Conservation (phyloP, 2,888 invertebrate species). For the Arge pagana region DNA sequence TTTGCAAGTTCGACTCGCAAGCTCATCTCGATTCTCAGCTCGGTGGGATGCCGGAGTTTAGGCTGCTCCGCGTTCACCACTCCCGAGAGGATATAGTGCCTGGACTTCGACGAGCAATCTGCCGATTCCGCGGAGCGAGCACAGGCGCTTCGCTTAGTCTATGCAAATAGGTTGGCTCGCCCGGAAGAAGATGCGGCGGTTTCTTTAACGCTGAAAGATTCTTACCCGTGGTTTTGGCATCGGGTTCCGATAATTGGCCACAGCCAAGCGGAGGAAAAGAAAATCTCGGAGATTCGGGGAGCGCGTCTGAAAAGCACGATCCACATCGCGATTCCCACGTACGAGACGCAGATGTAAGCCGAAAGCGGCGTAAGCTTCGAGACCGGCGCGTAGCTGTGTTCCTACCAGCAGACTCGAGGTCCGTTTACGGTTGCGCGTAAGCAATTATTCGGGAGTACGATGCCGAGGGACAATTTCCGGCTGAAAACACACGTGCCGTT, state of each 20-base stretch:
- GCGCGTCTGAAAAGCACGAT: too few species aligned
- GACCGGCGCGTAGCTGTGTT: not conserved
- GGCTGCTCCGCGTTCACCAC: conserved; percentile 16
- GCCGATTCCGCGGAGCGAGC: conserved; percentile 18
- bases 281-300: too few species aligned
- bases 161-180: conserved; percentile 17
- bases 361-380: too few species aligned
- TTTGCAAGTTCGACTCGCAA: conserved; percentile 14
- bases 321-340: too few species aligned
- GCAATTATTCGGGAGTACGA: conserved; percentile 5
- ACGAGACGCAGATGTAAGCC: too few species aligned
- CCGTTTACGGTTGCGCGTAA: conserved; percentile 3
- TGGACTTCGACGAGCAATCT: conserved; percentile 16
- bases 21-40: conserved; percentile 23
- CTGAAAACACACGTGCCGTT: not conserved
- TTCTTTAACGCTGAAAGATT: conserved; percentile 20
- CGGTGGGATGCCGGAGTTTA: conserved; percentile 4
- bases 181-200: not conserved
- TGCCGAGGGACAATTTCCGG: conserved; percentile 1
- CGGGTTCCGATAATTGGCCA: too few species aligned
- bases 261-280: too few species aligned
- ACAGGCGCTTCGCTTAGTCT: conserved; percentile 19
- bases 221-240: too few species aligned
- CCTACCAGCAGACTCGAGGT: conserved; percentile 1
- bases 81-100: conserved; percentile 21